phyloP scores from a whole-genome alignment of 2,888 invertebrate species.

The Drosophila paramelanica region DNA sequence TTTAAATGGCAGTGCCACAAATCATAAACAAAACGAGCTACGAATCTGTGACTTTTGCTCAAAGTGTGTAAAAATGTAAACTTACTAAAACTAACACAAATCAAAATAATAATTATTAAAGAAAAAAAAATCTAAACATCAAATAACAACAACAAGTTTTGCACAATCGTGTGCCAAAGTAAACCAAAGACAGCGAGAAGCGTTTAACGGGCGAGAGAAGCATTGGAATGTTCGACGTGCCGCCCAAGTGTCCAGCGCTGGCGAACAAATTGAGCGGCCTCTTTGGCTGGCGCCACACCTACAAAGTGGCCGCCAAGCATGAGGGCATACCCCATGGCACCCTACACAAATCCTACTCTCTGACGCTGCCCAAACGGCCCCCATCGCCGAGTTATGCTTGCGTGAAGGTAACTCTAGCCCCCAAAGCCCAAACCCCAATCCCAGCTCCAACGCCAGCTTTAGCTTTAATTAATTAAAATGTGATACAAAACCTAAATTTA shows the following conservation, averaged over 20 bases:
- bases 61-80: constrained; percentile 37
- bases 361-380: constrained; percentile 83
- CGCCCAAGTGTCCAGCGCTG: constrained; percentile 90
- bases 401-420: constrained; percentile 78
- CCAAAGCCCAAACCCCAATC: not conserved
- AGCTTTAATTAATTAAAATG: constrained; percentile 11
- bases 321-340: constrained; percentile 86
- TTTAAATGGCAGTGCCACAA: constrained; percentile 5
- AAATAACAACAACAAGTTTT: constrained; percentile 8
- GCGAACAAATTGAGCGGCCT: constrained; percentile 91
- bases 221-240: constrained; percentile 87
- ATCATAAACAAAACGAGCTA: constrained; percentile 15
- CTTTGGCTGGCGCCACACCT: constrained; percentile 92
- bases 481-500: not conserved
- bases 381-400: constrained; percentile 76
- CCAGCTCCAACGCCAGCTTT: too few species aligned
- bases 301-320: constrained; percentile 91
- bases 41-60: constrained; percentile 36
- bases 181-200: constrained; percentile 21
- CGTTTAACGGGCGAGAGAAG: constrained; percentile 7
- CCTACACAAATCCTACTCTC: constrained; percentile 85
- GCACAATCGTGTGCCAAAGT: constrained; percentile 10
- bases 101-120: not conserved
- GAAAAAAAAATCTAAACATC: not conserved
- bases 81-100: constrained; percentile 18